Percentiles rank a stretch among this genome's conserved stretches.
These are phyloP conservation scores for Porites lobata DNA, from an alignment of 92 coral and sea anemone genomes.

Conservation along the genomic window DNA sequence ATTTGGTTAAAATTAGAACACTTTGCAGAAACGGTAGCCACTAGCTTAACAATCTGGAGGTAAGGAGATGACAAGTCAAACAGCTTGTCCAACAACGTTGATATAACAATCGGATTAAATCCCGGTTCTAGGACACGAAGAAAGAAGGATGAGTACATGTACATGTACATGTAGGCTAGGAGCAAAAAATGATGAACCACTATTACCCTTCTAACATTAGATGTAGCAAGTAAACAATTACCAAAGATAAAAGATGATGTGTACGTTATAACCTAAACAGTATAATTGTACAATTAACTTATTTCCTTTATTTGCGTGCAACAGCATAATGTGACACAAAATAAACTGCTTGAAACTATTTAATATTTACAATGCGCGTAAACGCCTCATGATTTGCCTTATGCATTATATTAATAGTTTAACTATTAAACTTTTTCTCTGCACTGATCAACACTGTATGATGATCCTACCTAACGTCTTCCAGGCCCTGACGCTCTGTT, in stretches of 20 bases:
- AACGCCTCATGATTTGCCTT: neutral
- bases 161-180: too few species aligned
- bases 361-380: neutral
- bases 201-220: neutral
- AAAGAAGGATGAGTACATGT: neutral
- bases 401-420: neutral
- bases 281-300: constrained; percentile 14
- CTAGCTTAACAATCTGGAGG: neutral
- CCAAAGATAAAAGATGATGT: neutral
- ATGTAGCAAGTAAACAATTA: neutral
- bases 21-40: neutral
- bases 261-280: neutral
- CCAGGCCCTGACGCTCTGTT: constrained; percentile 90
- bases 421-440: neutral
- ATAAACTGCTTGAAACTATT: too few species aligned
- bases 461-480: constrained; percentile 75
- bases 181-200: neutral
- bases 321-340: too few species aligned
- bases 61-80: neutral
- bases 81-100: neutral
- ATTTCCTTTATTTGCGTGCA: too few species aligned
- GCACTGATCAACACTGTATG: neutral
- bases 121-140: neutral
- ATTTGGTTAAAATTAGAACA: constrained; percentile 3
- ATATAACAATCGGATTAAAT: neutral